Evolutionary conservation across 2,888 invertebrate species (phyloP), one percentile per base, ranked within the genome.

Genomic region (Scrobipalpa atriplicella): DNA sequence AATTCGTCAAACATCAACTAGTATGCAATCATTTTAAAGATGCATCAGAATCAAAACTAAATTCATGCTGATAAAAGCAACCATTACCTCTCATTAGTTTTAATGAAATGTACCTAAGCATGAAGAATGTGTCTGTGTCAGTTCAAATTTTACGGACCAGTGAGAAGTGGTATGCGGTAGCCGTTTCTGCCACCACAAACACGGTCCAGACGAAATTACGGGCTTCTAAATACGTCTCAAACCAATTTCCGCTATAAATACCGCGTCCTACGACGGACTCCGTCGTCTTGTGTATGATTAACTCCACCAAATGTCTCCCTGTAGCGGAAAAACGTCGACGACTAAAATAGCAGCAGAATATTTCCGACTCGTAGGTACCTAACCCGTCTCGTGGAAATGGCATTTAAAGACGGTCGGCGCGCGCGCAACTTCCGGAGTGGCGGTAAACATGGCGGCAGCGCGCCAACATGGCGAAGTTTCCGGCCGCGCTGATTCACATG

Each of bases 381-480:
- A 81, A 82, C 75, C 79, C 79, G 78, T 80, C 81, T 84, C 81
- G 86, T 89, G 89, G 88, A 90, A 90, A 90, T 86, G 82, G 84
- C 86, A 84, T 83, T 83, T 87, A 85, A 86, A 90, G 91, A 86
- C 88, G 86, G 80, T 79, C 86, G 89, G 90, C 90, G 89, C 85
- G 90, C 90, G 87, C 92, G 89, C 91, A 87, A 90, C 90, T 92
- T 92, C 92, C 92, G 91, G 90, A 85, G 87, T 58, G 78, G 81
- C 82, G 85, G 88, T 92, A 92, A 92, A 92, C 90, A 92, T 92
- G 91, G 84, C 85, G 82, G 84, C 86, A 83, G 80, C 83, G 85
- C 86, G 87, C 89, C 90, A 91, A 91, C 88, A 92, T 92, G 91
- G 90, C 91, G 88, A 78, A 81, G 90, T 85, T 90, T 92, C 92